Evolutionary conservation across 2,888 invertebrate species (phyloP), one percentile per base, ranked within the genome.

Genomic region (Dasysyrphus tricinctus): DNA sequence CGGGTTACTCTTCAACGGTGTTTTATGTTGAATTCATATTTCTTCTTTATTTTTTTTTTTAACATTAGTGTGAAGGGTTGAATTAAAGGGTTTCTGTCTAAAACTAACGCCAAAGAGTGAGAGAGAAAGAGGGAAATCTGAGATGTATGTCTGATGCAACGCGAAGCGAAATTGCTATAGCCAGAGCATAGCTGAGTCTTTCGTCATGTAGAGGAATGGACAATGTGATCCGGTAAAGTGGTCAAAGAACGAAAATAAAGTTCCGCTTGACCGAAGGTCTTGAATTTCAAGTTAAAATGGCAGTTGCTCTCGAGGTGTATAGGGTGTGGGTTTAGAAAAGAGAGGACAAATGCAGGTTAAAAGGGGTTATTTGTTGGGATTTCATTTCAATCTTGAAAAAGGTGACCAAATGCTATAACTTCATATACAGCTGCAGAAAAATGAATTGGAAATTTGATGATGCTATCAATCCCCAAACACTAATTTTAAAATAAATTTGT

Each of bases 1-100:
- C 87, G 87, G 87, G 87, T 87, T 87, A 80, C 87, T 72, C 79
- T 79, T 87, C 83, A 83, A 74, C 78, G 86, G 78, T 77, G 75
- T 78, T 86, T 78, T 70, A 77, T 61, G 69, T 76, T 80, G 57
- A 76, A 54, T 42, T 63, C 61, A 42, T 65, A 19, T 19, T 72
- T 32, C 9, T 24, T 24, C 12, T n/a, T 32, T 37, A 8, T 24
- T 42, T 32, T 37, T 16, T 56, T 14, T 61, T 34, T 44, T 4
- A 16, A 44, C 32, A 37, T 39, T 14, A 14, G 34, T 63, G 29
- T 39, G 12, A 69, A 54, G 51, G 69, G 69, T 69, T 69, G 12
- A 54, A 69, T 69, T n/a, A 39, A 69, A 37, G 54, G 69, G 39
- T 69, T 42, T 42, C 39, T 61, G 12, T 61, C 61, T 61, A 19